Percentiles rank a stretch among this genome's conserved stretches.
Evolutionary conservation across 2,797 vertebrate genomes (phyloP).

Genomic region (Betta splendens): DNA sequence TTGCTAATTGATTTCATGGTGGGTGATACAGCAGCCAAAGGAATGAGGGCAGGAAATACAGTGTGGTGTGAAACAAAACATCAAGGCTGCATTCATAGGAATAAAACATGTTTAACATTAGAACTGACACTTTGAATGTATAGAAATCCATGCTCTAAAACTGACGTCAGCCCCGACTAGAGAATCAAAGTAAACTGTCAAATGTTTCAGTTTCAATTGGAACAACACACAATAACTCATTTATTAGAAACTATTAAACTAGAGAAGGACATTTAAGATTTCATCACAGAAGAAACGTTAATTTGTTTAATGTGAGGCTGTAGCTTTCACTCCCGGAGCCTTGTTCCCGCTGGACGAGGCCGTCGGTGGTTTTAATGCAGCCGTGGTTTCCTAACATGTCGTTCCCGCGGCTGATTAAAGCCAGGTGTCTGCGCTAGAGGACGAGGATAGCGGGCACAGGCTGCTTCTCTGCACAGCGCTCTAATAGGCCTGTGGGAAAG

Average conservation of each 20-base stretch:
- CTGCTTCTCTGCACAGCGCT: constrained; percentile 48
- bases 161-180: no score
- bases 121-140: no score
- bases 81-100: neutral
- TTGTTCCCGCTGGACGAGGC: constrained; percentile 30
- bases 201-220: no score
- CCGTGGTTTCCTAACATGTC: constrained; percentile 58
- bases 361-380: constrained; percentile 51
- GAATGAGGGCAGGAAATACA: constrained; percentile 51
- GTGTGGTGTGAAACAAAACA: neutral
- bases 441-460: constrained; percentile 56
- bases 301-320: no score
- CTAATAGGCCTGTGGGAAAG: constrained; percentile 67
- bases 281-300: no score
- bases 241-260: no score
- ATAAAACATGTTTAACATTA: no score
- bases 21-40: constrained; percentile 54
- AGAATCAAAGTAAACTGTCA: no score
- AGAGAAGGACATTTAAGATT: no score
- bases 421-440: constrained; percentile 68
- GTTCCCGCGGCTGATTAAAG: constrained; percentile 72
- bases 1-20: constrained; percentile 61
- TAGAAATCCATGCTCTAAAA: no score
- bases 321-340: constrained; percentile 20
- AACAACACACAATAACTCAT: no score